Conservation (phyloP, 2,797 vertebrate genomes). For the Hippocampus kuda region DNA sequence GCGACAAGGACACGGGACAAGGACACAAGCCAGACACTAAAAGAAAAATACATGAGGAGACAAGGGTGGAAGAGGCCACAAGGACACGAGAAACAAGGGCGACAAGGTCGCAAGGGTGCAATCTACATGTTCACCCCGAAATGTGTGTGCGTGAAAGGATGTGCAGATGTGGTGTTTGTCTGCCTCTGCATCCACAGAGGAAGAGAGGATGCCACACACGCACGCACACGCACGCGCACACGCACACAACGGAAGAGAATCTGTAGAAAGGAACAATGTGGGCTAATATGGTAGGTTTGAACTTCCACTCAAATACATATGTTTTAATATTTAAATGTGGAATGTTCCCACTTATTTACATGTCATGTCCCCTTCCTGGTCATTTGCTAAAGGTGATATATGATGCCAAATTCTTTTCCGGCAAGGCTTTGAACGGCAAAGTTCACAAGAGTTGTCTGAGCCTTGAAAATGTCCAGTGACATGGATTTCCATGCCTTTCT, state of each 20-base stretch:
- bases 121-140: no score
- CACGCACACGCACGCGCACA: background rate
- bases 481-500: no score
- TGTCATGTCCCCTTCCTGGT: background rate
- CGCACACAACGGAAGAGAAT: conserved; percentile 1
- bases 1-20: no score
- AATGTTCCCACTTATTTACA: background rate
- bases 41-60: no score
- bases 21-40: no score
- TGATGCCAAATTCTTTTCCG: no score
- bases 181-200: conserved; percentile 2
- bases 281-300: background rate
- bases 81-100: background rate
- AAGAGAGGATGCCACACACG: conserved; percentile 5
- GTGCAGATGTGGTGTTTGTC: conserved; percentile 3
- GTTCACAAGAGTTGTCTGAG: no score
- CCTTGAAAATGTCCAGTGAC: no score
- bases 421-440: no score
- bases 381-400: background rate
- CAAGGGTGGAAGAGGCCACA: no score
- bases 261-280: background rate
- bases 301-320: conserved; percentile 7
- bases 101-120: background rate
- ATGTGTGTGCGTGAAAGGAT: background rate
- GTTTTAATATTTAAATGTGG: background rate